phyloP scores from a whole-genome alignment of 2,888 invertebrate genomes.

The Galeopsomyia nigrocyanea region DNA sequence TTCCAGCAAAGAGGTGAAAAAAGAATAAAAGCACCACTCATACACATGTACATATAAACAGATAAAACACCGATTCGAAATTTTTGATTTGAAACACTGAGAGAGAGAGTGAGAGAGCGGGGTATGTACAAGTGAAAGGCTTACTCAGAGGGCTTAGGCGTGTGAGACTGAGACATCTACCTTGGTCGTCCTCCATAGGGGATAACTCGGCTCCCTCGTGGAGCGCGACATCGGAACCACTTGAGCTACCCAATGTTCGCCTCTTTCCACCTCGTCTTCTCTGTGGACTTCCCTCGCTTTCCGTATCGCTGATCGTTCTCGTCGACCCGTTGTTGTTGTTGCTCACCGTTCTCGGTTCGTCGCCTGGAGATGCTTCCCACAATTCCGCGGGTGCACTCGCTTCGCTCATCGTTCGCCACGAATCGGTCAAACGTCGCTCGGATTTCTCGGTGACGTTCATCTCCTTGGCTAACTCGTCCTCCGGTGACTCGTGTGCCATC shows the following conservation, averaged over 20 bases:
- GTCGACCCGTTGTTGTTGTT: slow-evolving; percentile 62
- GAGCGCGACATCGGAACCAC: slow-evolving; percentile 76
- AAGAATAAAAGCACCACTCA: slow-evolving; percentile 24
- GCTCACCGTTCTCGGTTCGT: slow-evolving; percentile 52
- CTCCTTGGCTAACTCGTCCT: slow-evolving; percentile 4
- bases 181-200: slow-evolving; percentile 74
- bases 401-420: slow-evolving; percentile 55
- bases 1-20: slow-evolving; percentile 15
- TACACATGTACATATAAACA: slow-evolving; percentile 11
- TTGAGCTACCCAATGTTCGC: slow-evolving; percentile 74
- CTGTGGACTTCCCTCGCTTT: slow-evolving; percentile 64
- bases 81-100: too few species aligned
- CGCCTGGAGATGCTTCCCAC: slow-evolving; percentile 65
- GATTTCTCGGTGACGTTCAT: slow-evolving; percentile 27
- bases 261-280: slow-evolving; percentile 64
- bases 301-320: slow-evolving; percentile 65
- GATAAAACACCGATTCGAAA: too few species aligned
- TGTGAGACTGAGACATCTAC: slow-evolving; percentile 66
- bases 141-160: slow-evolving; percentile 63
- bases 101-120: slow-evolving; percentile 50
- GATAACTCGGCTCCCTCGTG: slow-evolving; percentile 77
- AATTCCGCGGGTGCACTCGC: slow-evolving; percentile 43
- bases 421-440: slow-evolving; percentile 41
- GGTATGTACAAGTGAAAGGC: slow-evolving; percentile 65
- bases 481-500: background rate